phyloP scores from a whole-genome alignment of 1,140 invertebrate species.

The Piezodorus guildinii region DNA sequence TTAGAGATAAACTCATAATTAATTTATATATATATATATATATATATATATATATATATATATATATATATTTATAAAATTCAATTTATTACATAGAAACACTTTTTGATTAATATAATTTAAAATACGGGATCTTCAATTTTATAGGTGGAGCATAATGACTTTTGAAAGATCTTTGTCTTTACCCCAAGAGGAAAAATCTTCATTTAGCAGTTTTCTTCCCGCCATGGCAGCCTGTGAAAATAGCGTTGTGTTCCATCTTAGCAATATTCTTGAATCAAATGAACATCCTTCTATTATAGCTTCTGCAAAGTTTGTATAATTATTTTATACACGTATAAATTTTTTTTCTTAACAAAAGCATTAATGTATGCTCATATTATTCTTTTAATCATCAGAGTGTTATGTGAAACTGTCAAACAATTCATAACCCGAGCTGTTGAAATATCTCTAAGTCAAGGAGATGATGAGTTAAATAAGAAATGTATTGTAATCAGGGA shows the following conservation, averaged over 20 bases:
- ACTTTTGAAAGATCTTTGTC: conserved; percentile 68
- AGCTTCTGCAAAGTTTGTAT: conserved; percentile 56
- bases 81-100: background rate
- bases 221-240: conserved; percentile 50
- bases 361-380: background rate
- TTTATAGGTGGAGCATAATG: conserved; percentile 77
- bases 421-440: conserved; percentile 55
- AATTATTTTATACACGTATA: too few species aligned
- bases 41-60: too few species aligned
- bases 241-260: conserved; percentile 62
- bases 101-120: too few species aligned
- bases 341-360: background rate
- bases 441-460: conserved; percentile 43
- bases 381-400: conserved; percentile 33
- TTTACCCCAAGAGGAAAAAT: conserved; percentile 44
- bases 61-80: too few species aligned
- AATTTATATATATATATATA: too few species aligned
- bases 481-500: conserved; percentile 65
- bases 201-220: conserved; percentile 36
- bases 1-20: too few species aligned
- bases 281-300: conserved; percentile 65
- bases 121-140: background rate
- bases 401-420: conserved; percentile 69
- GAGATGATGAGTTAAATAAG: conserved; percentile 47
- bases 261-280: conserved; percentile 78